These are phyloP conservation scores for Thymelicus acteon DNA, from an alignment of 2,888 invertebrate species.

Conservation along the genomic window DNA sequence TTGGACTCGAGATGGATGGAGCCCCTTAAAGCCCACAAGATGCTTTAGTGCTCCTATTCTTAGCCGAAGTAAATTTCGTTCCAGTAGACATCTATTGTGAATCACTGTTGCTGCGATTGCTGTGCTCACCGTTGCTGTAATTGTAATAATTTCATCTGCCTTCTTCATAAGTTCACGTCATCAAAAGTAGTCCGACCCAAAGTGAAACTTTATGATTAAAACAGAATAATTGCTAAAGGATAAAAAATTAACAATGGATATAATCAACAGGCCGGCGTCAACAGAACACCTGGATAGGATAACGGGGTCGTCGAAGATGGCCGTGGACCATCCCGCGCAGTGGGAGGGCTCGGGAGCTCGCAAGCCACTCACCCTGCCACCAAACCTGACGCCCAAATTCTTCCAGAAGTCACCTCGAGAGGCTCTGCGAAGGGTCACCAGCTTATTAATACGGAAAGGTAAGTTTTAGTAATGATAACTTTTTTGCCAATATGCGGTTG, in stretches of 20 bases:
- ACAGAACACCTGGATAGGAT: constrained; percentile 94
- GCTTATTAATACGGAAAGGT: constrained; percentile 94
- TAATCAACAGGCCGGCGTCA: constrained; percentile 88
- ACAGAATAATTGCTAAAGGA: not conserved
- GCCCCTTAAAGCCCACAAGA: too few species aligned
- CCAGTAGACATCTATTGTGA: too few species aligned
- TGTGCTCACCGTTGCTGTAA: too few species aligned
- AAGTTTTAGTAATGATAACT: constrained; percentile 39
- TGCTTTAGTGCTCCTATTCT: too few species aligned
- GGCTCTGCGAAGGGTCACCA: constrained; percentile 94
- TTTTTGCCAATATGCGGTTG: too few species aligned
- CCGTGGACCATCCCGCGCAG: constrained; percentile 80
- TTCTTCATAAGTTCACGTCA: too few species aligned
- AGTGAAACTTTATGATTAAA: too few species aligned
- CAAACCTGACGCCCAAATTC: constrained; percentile 95
- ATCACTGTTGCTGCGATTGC: too few species aligned
- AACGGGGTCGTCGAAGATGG: constrained; percentile 76
- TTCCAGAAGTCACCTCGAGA: constrained; percentile 95
- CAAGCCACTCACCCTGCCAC: constrained; percentile 94
- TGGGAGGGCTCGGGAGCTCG: constrained; percentile 84
- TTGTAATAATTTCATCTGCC: too few species aligned
- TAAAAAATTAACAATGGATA: not conserved
- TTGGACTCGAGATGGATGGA: too few species aligned
- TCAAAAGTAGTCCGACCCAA: too few species aligned
- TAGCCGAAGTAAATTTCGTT: too few species aligned